phyloP scores from a whole-genome alignment of 2,113 vertebrate genomes.

The Eulacestoma nigropectus region DNA sequence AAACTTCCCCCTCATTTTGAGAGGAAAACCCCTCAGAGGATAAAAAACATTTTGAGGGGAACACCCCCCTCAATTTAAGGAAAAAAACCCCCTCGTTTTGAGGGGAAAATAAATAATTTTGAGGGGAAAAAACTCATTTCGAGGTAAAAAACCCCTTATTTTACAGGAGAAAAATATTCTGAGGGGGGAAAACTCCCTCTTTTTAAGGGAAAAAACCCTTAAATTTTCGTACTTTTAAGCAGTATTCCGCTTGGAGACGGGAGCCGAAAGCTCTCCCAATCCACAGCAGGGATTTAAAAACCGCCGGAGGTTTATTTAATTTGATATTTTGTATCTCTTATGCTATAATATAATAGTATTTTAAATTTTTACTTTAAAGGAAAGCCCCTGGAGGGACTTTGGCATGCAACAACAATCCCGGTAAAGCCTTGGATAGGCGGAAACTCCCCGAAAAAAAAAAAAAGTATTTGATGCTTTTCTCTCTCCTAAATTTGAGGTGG shows the following conservation, averaged over 20 bases:
- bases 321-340: neutral
- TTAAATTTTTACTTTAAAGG: neutral
- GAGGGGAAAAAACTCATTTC: neutral
- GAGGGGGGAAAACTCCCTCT: no score
- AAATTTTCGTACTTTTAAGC: neutral
- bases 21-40: neutral
- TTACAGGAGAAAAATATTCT: neutral
- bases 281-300: neutral
- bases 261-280: no score
- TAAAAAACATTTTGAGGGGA: neutral
- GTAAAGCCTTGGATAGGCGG: neutral
- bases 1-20: neutral
- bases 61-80: neutral
- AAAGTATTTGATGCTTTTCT: neutral
- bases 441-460: fast-evolving
- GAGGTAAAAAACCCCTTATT: fast-evolving
- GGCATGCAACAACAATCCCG: neutral
- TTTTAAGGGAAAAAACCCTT: neutral
- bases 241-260: fast-evolving
- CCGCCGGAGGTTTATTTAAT: neutral
- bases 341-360: neutral
- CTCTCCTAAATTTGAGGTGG: neutral
- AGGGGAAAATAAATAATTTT: neutral
- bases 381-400: neutral
- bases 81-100: no score